Base-by-base conservation (phyloP, 2,113 vertebrate genomes). In the Hippotragus niger region DNA sequence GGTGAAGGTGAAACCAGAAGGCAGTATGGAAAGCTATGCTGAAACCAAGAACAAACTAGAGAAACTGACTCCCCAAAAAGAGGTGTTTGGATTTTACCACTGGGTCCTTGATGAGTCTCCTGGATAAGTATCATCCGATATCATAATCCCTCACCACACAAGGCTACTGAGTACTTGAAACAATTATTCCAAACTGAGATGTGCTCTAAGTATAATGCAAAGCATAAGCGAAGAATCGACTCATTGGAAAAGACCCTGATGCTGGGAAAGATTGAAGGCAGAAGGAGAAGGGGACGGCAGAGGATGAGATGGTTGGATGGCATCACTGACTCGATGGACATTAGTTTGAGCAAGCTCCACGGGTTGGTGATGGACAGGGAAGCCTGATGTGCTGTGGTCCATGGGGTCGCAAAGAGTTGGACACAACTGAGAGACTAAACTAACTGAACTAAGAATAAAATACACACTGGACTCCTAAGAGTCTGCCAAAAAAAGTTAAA, bases 121-220 rank as follows among this genome's bases (percentile, higher is more conserved):
- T 6, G 7, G 31, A 2, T 23, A 8, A 8, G 6, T 21, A 43
- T 33, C 31, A 8, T 16, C 64, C 2, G 1, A 45, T 16, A 5
- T 21, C 6, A 6, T 3, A 1, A 29, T 27, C 82, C 6, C n/a
- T 25, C 67, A 17, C 5, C 52, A 17, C n/a, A 6, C 1, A 0
- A 27, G 23, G 36, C 50, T 17, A 29, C 17, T 2, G 45, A 36
- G 45, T 40, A 16, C 31, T 12, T 33, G 29, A 29, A 82, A 58
- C 12, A 7, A 7, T 74, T 2, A 57, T 52, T 64, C 50, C 31
- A 3, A 47, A 45, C 11, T 0, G 12, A 83, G 62, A 78, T 15
- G 27, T 23, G n/a, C 76, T 58, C 0, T 2, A 40, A 71, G 67
- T 40, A 71, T 40, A 71, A 40, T 0, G 5, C 2, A 11, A 71